Conservation (phyloP, 2,888 invertebrate species). For the Litoditis marina region DNA sequence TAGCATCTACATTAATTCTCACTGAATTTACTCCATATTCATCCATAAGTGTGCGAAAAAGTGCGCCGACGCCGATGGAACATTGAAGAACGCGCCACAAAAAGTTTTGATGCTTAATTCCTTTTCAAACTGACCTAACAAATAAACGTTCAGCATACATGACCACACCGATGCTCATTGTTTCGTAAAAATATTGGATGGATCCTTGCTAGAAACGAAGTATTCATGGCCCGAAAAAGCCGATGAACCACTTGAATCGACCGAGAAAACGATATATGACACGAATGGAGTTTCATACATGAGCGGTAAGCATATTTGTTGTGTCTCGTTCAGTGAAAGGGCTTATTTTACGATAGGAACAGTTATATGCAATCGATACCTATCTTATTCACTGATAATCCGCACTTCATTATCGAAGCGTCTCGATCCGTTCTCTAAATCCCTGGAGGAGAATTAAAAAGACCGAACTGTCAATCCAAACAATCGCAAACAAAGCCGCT, state of each 20-base stretch:
- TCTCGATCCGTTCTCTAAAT: no score
- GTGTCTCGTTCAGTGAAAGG: no score
- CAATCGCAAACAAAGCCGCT: no score
- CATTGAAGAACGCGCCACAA: background rate
- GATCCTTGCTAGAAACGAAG: conserved; percentile 77
- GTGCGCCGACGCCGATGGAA: no score
- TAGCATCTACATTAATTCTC: background rate
- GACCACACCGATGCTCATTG: conserved; percentile 94
- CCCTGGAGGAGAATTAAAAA: no score
- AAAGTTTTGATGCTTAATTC: background rate
- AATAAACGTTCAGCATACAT: conserved; percentile 75
- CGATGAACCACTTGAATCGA: conserved; percentile 69
- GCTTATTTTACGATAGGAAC: no score
- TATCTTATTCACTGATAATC: no score
- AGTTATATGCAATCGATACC: no score
- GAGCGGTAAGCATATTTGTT: conserved; percentile 76
- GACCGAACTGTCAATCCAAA: no score
- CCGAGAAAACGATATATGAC: conserved; percentile 71
- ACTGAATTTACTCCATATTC: background rate
- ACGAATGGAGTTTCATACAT: conserved; percentile 87
- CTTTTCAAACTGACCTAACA: background rate
- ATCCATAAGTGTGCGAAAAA: background rate
- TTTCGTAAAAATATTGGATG: conserved; percentile 86
- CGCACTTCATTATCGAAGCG: no score
- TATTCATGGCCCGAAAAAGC: conserved; percentile 75